Base-by-base conservation (phyloP, 2,797 vertebrate genomes). In the Spinus olivaceus region DNA sequence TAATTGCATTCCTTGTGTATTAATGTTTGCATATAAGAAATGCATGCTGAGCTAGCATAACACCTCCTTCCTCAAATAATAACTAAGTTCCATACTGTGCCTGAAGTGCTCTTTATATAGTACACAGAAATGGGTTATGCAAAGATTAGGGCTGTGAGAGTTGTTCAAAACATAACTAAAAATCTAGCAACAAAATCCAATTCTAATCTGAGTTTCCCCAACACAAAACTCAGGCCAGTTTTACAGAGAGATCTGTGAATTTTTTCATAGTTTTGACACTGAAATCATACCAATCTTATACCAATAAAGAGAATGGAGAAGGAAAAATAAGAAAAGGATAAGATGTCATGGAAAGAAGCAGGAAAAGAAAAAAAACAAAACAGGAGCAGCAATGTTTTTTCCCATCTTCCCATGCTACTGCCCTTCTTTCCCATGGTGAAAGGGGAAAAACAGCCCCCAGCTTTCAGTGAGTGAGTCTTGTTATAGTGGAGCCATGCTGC, bases 41-140 rank as follows among this genome's bases (percentile, higher is more conserved):
- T 39, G 82, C 95, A 95, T 79, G 91, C 95, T 96, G 96, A 97
- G 95, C 91, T 96, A 93, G 74, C 85, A 94, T 65, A 89, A 84
- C 87, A 86, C 95, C 95, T 91, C 95, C 94, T 92, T 94, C 91
- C 92, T 95, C 88, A 96, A 96, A 96, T 92, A 97, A 95, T 86
- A 96, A 92, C 85, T 81, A 96, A 93, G 72, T 96, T 96, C 95
- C 91, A 96, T 87, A 95, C 95, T 96, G 94, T 96, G 95, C 79
- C 87, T 95, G 82, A 96, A 97, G 94, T 96, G 86, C 81, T 97
- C 90, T 96, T 97, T 96, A 96, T 96, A 95, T 88, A 94, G 93
- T 94, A 92, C 87, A 84, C 85, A 95, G 94, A 96, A 97, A 96
- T 81, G 77, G 94, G 92, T 92, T 96, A 92, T 96, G 96, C 93